Conservation (phyloP, 2,888 invertebrate genomes). For the Chaetoderma sp. region DNA sequence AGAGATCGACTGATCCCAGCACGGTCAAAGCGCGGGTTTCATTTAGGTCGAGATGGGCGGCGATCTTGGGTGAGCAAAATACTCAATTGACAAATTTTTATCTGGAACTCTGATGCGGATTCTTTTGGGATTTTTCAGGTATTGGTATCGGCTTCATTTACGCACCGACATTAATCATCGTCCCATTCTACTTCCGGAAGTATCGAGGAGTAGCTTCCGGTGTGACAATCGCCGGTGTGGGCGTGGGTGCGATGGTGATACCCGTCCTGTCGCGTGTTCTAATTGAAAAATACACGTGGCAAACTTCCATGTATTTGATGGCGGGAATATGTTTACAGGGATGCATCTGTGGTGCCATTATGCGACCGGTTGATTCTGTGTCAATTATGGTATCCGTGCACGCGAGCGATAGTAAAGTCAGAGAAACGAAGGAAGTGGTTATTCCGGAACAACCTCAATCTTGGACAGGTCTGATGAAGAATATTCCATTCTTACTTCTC, state of each 20-base stretch:
- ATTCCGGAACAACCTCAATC: too few species aligned
- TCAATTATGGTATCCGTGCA: too few species aligned
- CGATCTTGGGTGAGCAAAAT: too few species aligned
- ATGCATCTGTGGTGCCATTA: neutral
- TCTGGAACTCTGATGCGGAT: too few species aligned
- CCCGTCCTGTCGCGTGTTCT: neutral
- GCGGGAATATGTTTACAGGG: neutral
- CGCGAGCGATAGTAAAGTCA: too few species aligned
- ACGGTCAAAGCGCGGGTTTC: too few species aligned
- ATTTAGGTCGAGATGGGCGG: too few species aligned
- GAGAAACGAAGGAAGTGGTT: too few species aligned
- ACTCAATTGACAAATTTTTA: too few species aligned
- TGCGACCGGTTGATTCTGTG: neutral
- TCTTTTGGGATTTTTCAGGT: neutral
- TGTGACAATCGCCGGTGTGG: neutral
- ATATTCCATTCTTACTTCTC: neutral
- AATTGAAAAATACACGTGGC: neutral
- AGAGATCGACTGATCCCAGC: too few species aligned
- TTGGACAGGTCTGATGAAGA: neutral
- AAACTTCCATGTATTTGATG: slow-evolving; percentile 1
- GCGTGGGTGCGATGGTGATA: neutral
- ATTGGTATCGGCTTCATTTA: slow-evolving; percentile 2
- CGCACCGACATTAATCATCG: neutral
- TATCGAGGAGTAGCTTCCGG: slow-evolving; percentile 3
- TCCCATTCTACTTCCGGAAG: slow-evolving; percentile 1